Percentiles rank a stretch among this genome's conserved stretches.
Evolutionary conservation across 1,140 invertebrate species (phyloP).

Genomic region (Delia radicum): DNA sequence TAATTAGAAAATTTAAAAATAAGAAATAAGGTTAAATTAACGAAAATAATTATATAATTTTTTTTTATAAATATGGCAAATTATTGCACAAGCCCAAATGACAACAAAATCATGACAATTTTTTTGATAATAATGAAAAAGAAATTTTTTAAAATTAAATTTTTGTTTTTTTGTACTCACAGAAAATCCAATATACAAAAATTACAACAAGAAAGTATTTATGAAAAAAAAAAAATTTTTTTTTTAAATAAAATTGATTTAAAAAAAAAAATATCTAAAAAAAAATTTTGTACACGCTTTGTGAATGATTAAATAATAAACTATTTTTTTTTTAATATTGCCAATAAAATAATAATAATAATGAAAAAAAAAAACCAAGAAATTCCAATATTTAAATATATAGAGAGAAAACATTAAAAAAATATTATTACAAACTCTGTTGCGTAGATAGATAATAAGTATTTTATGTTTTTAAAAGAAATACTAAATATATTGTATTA

Average conservation of each 20-base stretch:
- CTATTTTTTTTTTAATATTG: neutral
- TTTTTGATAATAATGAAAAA: neutral
- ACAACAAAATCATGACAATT: neutral
- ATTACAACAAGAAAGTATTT: neutral
- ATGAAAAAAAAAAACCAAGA: neutral
- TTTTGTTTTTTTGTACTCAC: conserved; percentile 15
- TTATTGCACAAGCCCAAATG: neutral
- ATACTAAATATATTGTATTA: too few relatives aligned
- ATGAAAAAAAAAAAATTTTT: neutral
- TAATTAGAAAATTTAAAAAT: too few relatives aligned
- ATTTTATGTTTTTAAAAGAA: too few relatives aligned
- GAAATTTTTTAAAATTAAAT: neutral
- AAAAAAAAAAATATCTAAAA: neutral
- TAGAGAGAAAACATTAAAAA: neutral
- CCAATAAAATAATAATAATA: neutral
- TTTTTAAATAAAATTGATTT: neutral
- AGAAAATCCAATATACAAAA: neutral
- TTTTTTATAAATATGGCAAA: neutral
- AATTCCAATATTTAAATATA: neutral
- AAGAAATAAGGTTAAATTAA: too few relatives aligned
- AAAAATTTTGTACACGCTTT: conserved; percentile 12
- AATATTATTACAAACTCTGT: too few relatives aligned
- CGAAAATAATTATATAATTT: neutral
- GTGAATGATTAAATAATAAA: neutral
- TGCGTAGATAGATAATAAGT: too few relatives aligned